Conservation (phyloP, 2,888 invertebrate genomes). For the Fragum sueziense region DNA sequence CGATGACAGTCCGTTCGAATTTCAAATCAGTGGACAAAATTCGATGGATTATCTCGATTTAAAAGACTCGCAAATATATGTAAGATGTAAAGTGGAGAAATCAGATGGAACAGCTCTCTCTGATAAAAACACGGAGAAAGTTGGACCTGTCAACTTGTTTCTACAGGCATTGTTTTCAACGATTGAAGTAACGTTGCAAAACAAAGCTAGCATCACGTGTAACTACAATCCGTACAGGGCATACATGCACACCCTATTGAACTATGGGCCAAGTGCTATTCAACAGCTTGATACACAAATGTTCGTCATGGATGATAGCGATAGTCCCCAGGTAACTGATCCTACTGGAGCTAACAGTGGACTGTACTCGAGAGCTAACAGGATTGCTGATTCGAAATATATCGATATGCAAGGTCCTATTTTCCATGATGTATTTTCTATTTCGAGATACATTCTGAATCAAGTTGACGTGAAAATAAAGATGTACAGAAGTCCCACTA, state of each 20-base stretch:
- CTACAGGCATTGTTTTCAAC: constrained; percentile 54
- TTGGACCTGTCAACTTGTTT: constrained; percentile 53
- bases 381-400: constrained; percentile 19
- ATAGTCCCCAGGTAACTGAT: constrained; percentile 36
- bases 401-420: constrained; percentile 46
- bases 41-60: constrained; percentile 57
- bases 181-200: constrained; percentile 57
- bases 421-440: constrained; percentile 48
- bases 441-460: constrained; percentile 50
- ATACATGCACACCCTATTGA: constrained; percentile 46
- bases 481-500: constrained; percentile 42
- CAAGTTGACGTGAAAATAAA: constrained; percentile 49
- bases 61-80: constrained; percentile 48
- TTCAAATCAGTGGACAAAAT: constrained; percentile 54
- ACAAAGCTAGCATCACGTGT: constrained; percentile 47
- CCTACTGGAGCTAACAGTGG: constrained; percentile 28
- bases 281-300: constrained; percentile 40
- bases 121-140: background rate
- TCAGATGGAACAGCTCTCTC: constrained; percentile 40
- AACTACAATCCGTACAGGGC: constrained; percentile 57
- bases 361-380: constrained; percentile 21
- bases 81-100: constrained; percentile 44
- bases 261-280: constrained; percentile 44
- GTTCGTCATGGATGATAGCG: constrained; percentile 37
- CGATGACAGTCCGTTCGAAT: constrained; percentile 52